Base-by-base conservation (phyloP, 2,888 invertebrate species). In the Spodoptera exigua region DNA sequence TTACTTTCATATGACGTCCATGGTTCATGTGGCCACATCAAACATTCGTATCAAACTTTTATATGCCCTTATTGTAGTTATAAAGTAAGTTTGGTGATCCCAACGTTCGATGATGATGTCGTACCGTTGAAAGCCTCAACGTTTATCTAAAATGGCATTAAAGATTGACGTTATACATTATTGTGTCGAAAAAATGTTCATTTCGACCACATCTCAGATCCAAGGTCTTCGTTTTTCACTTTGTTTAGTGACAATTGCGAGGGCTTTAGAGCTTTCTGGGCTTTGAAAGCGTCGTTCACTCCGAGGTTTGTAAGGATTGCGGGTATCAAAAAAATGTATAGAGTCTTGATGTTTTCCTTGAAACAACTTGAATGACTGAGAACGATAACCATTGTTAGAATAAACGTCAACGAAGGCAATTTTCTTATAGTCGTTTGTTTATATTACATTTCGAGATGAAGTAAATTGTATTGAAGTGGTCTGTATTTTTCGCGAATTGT, bases 221-320 rank as follows among this genome's bases (percentile, higher is more conserved):
- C 64, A 71, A 71, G 74, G 70, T 72, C 80, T 83, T 65, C 73
- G 68, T 71, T 79, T 76, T 76, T 74, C 78, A 79, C 82, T 82
- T 82, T 79, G 81, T 79, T 83, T 81, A 80, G 82, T 80, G 77
- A 77, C 80, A 78, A 84, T 83, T 80, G 82, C 78, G 79, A 74
- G 52, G 70, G 84, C 81, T 84, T 83, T 83, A 78, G 65, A 80
- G 81, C 77, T 78, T 75, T 71, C 68, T 57, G 70, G 63, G 81
- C 78, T 81, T 79, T 80, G 64, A 74, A 78, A 72, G 76, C 76
- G 69, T 78, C 80, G 77, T 79, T 83, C 79, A 64, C 66, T 70
- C 62, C 68, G 73, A 76, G 75, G 74, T 76, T 82, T 74, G 66
- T 73, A 76, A 78, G 82, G 78, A 79, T 84, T 82, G 79, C 57